Evolutionary conservation across 1,140 invertebrate species (phyloP).

Genomic region (Stegodyphus dumicola): DNA sequence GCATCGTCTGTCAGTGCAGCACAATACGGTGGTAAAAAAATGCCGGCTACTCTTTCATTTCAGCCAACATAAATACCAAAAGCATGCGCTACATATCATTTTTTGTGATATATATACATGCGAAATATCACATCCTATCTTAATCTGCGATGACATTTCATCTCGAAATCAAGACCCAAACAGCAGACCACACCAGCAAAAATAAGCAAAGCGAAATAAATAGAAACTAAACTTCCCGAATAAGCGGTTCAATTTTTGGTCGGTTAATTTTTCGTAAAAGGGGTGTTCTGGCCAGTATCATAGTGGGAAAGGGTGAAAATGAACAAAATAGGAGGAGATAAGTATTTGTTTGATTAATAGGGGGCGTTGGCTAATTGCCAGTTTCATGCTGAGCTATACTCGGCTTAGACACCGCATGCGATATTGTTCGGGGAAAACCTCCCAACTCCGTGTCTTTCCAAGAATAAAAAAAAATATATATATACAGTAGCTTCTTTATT

Average conservation of each 20-base stretch:
- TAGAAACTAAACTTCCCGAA: neutral
- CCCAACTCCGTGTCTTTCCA: too few species aligned
- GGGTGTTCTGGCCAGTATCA: neutral
- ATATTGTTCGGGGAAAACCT: neutral
- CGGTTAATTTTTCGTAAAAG: constrained; percentile 25
- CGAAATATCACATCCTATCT: too few species aligned
- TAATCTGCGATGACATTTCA: constrained; percentile 7
- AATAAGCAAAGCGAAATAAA: neutral
- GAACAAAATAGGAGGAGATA: constrained; percentile 11
- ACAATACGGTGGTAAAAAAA: neutral
- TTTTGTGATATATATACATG: too few species aligned
- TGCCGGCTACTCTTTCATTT: neutral
- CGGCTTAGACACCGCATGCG: too few species aligned
- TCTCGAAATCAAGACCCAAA: constrained; percentile 1
- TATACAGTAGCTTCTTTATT: too few species aligned
- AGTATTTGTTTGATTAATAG: constrained; percentile 50
- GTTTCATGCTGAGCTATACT: constrained; percentile 11
- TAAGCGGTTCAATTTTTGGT: constrained; percentile 24
- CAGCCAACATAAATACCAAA: neutral
- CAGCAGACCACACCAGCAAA: neutral
- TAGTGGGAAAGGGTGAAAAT: neutral
- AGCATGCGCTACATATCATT: too few species aligned
- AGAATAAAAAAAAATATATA: too few species aligned
- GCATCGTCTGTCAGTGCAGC: neutral
- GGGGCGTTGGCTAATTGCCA: constrained; percentile 40